A percentile compares a stretch with the other conserved stretches of the same genome.
phyloP scores from a whole-genome alignment of 2,113 vertebrate genomes.

The Vireo altiloquus region DNA sequence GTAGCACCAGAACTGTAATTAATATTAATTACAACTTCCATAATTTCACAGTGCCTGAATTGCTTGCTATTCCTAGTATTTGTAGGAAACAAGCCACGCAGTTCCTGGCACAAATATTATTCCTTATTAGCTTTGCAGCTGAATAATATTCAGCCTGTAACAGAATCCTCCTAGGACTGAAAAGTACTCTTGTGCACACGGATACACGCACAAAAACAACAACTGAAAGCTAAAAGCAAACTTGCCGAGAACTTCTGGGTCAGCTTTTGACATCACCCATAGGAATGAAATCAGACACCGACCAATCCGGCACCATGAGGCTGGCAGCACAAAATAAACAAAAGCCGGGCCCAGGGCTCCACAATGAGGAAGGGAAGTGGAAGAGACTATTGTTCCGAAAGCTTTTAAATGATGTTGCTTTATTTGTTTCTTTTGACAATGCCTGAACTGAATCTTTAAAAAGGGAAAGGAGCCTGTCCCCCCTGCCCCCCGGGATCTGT shows the following conservation, averaged over 20 bases:
- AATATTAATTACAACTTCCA: slow-evolving; percentile 24
- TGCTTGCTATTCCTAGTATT: not conserved
- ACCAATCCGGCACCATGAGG: slow-evolving; percentile 52
- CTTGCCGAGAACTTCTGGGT: slow-evolving; percentile 64
- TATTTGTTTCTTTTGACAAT: slow-evolving; percentile 53
- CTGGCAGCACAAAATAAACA: slow-evolving; percentile 63
- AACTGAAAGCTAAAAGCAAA: slow-evolving; percentile 61
- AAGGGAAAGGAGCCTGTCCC: slow-evolving; percentile 12
- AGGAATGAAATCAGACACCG: slow-evolving; percentile 66
- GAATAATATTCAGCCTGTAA: slow-evolving; percentile 50
- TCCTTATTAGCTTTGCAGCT: slow-evolving; percentile 38
- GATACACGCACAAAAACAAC: slow-evolving; percentile 56
- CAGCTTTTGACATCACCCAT: slow-evolving; percentile 64
- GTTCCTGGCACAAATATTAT: slow-evolving; percentile 32
- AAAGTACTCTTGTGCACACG: slow-evolving; percentile 42
- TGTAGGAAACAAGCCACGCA: slow-evolving; percentile 4
- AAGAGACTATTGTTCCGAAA: slow-evolving; percentile 59
- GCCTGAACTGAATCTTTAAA: slow-evolving; percentile 29
- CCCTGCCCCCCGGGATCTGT: not conserved
- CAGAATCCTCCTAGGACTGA: slow-evolving; percentile 45
- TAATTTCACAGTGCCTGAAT: not conserved
- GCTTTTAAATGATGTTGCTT: slow-evolving; percentile 56
- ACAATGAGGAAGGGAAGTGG: slow-evolving; percentile 61
- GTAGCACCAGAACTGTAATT: not conserved
- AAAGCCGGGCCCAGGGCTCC: slow-evolving; percentile 54